A percentile compares a stretch with the other conserved stretches of the same genome.
Conservation (phyloP, 2,113 vertebrate genomes). For the Glaucidium brasilianum region DNA sequence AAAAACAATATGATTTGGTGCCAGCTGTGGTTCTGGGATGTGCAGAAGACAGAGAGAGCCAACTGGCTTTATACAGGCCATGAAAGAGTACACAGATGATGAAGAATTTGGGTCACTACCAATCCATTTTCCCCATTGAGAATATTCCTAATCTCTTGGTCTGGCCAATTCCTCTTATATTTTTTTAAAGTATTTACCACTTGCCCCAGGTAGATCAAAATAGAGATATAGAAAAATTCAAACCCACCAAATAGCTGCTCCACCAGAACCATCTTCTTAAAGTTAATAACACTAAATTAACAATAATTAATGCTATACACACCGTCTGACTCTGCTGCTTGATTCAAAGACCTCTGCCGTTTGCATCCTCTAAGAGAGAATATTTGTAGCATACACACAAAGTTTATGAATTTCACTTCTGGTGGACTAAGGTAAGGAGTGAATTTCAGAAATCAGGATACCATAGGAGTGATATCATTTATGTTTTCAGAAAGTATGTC, state of each 20-base stretch:
- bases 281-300: neutral
- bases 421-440: neutral
- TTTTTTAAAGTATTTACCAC: neutral
- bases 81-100: accelerated
- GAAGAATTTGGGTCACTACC: neutral
- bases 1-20: neutral
- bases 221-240: neutral
- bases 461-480: accelerated
- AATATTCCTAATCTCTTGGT: neutral
- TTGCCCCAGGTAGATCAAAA: neutral
- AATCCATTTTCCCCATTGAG: neutral
- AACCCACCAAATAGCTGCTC: neutral
- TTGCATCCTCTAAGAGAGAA: neutral
- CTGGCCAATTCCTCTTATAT: neutral
- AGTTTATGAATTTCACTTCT: neutral
- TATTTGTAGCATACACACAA: neutral
- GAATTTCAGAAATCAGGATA: neutral
- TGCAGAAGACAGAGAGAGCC: neutral
- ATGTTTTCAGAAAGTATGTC: neutral
- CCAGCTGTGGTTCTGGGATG: neutral
- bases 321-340: neutral
- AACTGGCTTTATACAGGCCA: neutral
- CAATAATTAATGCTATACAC: neutral
- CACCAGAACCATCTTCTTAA: neutral
- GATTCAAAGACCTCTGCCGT: neutral